Conservation (phyloP, 2,888 invertebrate species). For the Amiota mariae region DNA sequence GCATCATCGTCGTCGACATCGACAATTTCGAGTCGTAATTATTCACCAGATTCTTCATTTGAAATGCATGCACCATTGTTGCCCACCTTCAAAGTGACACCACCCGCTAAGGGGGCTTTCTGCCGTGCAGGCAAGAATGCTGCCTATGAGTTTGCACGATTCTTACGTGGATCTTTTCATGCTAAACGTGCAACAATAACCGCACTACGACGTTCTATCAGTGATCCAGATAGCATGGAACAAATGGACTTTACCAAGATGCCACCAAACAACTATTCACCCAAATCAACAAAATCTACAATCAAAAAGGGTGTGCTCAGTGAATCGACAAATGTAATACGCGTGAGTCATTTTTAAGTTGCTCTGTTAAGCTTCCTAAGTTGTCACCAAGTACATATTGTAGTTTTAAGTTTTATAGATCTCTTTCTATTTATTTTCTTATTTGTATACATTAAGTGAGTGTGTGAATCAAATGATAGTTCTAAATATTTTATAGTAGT, state of each 20-base stretch:
- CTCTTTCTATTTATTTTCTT: not conserved
- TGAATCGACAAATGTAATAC: slow-evolving; percentile 64
- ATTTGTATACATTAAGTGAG: not conserved
- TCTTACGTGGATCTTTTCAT: slow-evolving; percentile 69
- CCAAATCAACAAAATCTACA: slow-evolving; percentile 30
- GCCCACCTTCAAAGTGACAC: slow-evolving; percentile 72
- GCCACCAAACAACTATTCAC: slow-evolving; percentile 19
- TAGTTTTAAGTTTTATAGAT: not conserved
- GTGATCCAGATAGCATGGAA: slow-evolving; percentile 70
- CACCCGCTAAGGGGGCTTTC: slow-evolving; percentile 54
- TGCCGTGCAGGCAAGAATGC: slow-evolving; percentile 60
- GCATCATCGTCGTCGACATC: slow-evolving; percentile 20
- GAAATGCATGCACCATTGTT: slow-evolving; percentile 71
- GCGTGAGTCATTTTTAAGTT: slow-evolving; percentile 71
- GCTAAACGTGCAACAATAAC: slow-evolving; percentile 71
- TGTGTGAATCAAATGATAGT: too few species aligned
- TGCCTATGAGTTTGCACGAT: slow-evolving; percentile 68
- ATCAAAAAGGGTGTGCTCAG: slow-evolving; percentile 39
- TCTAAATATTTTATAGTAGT: too few species aligned
- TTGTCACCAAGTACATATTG: not conserved
- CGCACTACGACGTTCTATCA: slow-evolving; percentile 69
- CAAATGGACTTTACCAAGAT: slow-evolving; percentile 58
- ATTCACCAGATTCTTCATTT: slow-evolving; percentile 69
- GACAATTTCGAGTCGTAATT: slow-evolving; percentile 53
- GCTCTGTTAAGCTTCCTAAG: not conserved